phyloP scores from a whole-genome alignment of 2,888 invertebrate genomes.

The Sericinus montela region DNA sequence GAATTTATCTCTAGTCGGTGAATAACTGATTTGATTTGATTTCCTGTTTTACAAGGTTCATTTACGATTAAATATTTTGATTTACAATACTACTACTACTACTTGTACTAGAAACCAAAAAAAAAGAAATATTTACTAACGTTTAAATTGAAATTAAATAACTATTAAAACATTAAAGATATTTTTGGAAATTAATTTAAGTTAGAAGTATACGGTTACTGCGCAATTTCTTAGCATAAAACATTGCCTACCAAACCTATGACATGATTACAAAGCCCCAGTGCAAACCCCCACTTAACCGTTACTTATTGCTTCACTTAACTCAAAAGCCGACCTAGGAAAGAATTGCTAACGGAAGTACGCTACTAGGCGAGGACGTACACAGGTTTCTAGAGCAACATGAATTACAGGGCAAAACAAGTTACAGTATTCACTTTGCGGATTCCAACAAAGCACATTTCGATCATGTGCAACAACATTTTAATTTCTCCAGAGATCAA shows the following conservation, averaged over 20 bases:
- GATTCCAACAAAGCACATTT: constrained; percentile 24
- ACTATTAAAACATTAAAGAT: too few species aligned
- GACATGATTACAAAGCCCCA: constrained; percentile 17
- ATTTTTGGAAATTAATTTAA: too few species aligned
- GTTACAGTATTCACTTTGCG: constrained; percentile 16
- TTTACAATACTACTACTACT: too few species aligned
- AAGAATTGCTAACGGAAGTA: constrained; percentile 54
- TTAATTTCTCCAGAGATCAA: too few species aligned
- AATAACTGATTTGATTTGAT: too few species aligned
- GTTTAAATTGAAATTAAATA: too few species aligned
- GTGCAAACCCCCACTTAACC: constrained; percentile 17
- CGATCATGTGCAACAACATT: constrained; percentile 21
- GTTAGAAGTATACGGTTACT: not conserved
- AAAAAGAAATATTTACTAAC: too few species aligned
- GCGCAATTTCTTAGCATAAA: constrained; percentile 8
- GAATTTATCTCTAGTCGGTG: too few species aligned
- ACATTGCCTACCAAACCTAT: constrained; percentile 13
- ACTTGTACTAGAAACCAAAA: too few species aligned
- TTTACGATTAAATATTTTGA: too few species aligned
- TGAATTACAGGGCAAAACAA: constrained; percentile 32
- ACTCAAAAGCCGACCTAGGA: constrained; percentile 51
- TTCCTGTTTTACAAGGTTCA: too few species aligned
- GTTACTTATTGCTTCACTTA: constrained; percentile 35
- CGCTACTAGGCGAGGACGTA: constrained; percentile 35
- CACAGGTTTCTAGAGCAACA: constrained; percentile 33